These are phyloP conservation scores for Colletes latitarsis DNA, from an alignment of 1,140 invertebrate species.

Conservation along the genomic window DNA sequence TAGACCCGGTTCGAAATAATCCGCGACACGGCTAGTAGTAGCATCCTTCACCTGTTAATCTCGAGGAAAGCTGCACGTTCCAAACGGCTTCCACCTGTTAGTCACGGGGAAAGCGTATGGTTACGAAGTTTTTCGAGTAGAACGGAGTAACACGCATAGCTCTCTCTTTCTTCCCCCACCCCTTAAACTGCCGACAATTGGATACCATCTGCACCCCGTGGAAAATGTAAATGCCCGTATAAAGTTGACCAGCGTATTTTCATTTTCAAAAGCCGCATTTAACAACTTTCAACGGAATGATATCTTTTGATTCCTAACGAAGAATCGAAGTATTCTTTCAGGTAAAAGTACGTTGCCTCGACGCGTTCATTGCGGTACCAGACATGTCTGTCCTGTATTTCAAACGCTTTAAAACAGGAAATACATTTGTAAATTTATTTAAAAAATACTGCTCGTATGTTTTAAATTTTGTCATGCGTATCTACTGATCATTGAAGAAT, in stretches of 20 bases:
- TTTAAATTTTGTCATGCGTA: no score
- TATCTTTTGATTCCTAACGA: not conserved
- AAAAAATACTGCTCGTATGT: no score
- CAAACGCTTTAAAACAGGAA: no score
- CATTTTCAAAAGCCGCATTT: not conserved
- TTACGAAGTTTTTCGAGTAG: conserved; percentile 55
- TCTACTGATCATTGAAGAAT: no score
- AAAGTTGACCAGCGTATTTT: not conserved
- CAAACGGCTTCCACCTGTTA: conserved; percentile 62
- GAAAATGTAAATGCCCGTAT: conserved; percentile 22
- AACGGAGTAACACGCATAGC: conserved; percentile 37
- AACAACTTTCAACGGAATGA: not conserved
- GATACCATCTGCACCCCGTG: conserved; percentile 34
- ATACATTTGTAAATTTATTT: no score
- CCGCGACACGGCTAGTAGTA: conserved; percentile 33
- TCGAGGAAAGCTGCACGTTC: conserved; percentile 58
- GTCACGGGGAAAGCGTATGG: conserved; percentile 62
- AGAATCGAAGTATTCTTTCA: no score
- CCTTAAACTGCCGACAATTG: not conserved
- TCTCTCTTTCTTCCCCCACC: conserved; percentile 17
- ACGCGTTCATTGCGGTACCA: no score
- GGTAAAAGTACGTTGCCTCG: no score
- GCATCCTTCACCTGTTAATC: conserved; percentile 62
- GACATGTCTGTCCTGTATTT: no score
- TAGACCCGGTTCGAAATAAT: conserved; percentile 50